These are phyloP conservation scores for Chironomus tepperi DNA, from an alignment of 1,140 invertebrate genomes.

Conservation along the genomic window DNA sequence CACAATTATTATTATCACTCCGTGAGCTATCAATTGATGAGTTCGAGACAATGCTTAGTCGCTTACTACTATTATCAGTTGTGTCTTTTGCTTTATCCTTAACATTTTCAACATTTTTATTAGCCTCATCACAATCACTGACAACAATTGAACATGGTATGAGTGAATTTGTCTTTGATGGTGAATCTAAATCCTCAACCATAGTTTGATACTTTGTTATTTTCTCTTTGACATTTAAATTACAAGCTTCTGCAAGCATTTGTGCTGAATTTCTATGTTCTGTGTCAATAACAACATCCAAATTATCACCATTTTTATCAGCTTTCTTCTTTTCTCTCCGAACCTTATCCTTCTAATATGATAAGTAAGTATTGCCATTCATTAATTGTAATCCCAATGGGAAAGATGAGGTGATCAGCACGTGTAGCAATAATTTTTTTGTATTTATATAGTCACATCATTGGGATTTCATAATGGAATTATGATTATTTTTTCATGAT, in stretches of 20 bases:
- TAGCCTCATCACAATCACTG: background rate
- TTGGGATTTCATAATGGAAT: background rate
- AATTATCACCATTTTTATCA: background rate
- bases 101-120: background rate
- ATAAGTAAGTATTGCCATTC: too few relatives aligned
- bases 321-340: background rate
- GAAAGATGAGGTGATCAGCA: too few relatives aligned
- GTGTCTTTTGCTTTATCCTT: background rate
- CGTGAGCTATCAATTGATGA: background rate
- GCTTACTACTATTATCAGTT: background rate
- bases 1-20: background rate
- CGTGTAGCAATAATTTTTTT: too few relatives aligned
- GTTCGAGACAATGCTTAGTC: background rate
- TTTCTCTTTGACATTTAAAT: conserved; percentile 11
- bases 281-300: background rate
- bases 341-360: background rate
- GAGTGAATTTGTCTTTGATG: background rate
- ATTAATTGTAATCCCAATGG: too few relatives aligned
- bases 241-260: conserved; percentile 2
- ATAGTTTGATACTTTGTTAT: background rate
- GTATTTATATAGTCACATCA: too few relatives aligned
- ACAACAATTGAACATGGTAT: background rate
- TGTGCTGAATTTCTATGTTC: conserved; percentile 3
- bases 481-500: conserved; percentile 15
- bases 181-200: background rate